phyloP scores from a whole-genome alignment of 2,888 invertebrate species.

The Tupiocoris notatus region DNA sequence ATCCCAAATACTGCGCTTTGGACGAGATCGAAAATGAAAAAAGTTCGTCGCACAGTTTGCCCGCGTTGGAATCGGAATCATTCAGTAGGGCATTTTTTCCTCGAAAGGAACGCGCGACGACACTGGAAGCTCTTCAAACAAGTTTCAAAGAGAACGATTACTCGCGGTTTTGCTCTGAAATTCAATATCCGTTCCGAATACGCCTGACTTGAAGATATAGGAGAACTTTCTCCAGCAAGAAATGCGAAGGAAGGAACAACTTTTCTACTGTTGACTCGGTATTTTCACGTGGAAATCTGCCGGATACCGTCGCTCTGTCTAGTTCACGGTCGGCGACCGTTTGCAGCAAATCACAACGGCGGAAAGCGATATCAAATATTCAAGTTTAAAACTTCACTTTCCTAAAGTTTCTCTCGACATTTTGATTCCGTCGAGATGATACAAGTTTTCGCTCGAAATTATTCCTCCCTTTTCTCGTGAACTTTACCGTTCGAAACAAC shows the following conservation, averaged over 20 bases:
- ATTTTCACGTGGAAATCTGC: background rate
- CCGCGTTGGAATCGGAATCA: too few relatives aligned
- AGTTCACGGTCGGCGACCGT: background rate
- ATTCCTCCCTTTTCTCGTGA: background rate
- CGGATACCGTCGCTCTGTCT: background rate
- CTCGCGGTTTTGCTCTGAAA: background rate
- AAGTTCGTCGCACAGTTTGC: too few relatives aligned
- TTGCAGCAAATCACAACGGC: background rate
- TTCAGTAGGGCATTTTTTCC: too few relatives aligned
- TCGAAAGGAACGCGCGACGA: too few relatives aligned
- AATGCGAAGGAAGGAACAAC: background rate
- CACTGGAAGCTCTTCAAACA: background rate
- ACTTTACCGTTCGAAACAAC: background rate
- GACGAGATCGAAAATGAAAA: too few relatives aligned
- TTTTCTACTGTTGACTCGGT: background rate
- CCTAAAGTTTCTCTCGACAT: background rate
- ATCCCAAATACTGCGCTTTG: too few relatives aligned
- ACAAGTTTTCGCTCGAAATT: background rate
- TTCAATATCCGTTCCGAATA: background rate
- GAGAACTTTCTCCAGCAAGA: background rate
- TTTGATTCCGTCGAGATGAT: background rate
- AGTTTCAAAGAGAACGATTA: background rate
- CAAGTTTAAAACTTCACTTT: background rate
- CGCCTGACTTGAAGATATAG: background rate
- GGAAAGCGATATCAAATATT: background rate